A percentile compares a stretch with the other conserved stretches of the same genome.
Evolutionary conservation across 2,113 vertebrate genomes (phyloP).

Genomic region (Psettodes erumei): DNA sequence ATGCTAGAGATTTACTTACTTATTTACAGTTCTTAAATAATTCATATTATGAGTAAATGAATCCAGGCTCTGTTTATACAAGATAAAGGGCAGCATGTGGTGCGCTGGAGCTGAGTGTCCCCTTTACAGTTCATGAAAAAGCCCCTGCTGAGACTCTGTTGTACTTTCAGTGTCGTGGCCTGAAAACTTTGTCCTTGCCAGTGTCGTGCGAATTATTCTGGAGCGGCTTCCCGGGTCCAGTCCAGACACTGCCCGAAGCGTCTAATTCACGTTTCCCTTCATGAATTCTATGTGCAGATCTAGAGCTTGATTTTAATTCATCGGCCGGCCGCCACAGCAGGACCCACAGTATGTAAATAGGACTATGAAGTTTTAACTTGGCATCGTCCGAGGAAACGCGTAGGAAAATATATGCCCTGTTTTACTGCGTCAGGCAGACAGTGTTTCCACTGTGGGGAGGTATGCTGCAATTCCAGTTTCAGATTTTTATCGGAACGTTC

Average conservation of each 20-base stretch:
- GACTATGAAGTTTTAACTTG: background rate
- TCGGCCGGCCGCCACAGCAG: background rate
- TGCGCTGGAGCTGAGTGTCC: constrained; percentile 33
- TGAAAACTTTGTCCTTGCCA: constrained; percentile 56
- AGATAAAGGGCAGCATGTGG: constrained; percentile 7
- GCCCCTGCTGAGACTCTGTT: constrained; percentile 39
- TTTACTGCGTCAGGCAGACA: background rate
- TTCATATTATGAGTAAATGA: constrained; percentile 7
- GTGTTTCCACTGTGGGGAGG: background rate
- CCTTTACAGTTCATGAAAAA: constrained; percentile 43
- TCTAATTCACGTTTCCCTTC: constrained; percentile 7
- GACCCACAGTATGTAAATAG: background rate
- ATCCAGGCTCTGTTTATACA: constrained; percentile 26
- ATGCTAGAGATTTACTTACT: background rate
- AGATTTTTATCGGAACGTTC: constrained; percentile 7
- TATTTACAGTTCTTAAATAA: background rate
- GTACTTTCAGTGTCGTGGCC: constrained; percentile 58
- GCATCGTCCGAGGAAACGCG: background rate
- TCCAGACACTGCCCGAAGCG: background rate
- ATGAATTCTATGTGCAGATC: background rate
- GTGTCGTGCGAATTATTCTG: constrained; percentile 44
- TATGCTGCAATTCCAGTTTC: background rate
- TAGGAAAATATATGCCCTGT: no score
- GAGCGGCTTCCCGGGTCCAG: constrained; percentile 25
- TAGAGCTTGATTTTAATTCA: background rate